These are phyloP conservation scores for Alosa alosa DNA, from an alignment of 2,113 vertebrate genomes.

Conservation along the genomic window DNA sequence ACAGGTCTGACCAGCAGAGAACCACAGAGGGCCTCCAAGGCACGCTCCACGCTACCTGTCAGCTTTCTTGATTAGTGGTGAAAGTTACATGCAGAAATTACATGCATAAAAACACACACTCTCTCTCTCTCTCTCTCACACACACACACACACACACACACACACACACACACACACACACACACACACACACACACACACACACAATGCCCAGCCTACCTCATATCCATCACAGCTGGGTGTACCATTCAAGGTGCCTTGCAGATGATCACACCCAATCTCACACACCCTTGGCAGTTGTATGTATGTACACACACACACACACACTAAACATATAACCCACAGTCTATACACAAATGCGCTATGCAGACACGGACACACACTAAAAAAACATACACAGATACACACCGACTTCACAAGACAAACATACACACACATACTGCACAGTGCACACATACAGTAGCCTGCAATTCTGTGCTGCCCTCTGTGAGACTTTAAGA, in stretches of 20 bases:
- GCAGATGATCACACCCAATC: background rate
- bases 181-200: background rate
- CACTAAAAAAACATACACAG: background rate
- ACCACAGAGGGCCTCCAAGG: background rate
- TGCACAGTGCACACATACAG: too few relatives aligned
- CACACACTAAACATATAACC: background rate
- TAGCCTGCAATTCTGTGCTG: background rate
- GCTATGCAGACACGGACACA: background rate
- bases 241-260: background rate
- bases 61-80: background rate
- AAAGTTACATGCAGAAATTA: background rate
- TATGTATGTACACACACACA: background rate
- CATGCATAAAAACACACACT: background rate
- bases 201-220: background rate
- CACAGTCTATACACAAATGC: background rate
- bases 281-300: background rate
- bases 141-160: background rate
- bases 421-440: background rate
- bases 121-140: background rate
- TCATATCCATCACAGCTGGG: background rate
- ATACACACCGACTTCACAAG: too few relatives aligned
- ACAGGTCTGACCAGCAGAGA: background rate
- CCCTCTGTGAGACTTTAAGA: background rate
- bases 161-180: background rate
- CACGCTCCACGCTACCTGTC: background rate